Base-by-base conservation (phyloP, 2,888 invertebrate genomes). In the Cryptus viduatorius region DNA sequence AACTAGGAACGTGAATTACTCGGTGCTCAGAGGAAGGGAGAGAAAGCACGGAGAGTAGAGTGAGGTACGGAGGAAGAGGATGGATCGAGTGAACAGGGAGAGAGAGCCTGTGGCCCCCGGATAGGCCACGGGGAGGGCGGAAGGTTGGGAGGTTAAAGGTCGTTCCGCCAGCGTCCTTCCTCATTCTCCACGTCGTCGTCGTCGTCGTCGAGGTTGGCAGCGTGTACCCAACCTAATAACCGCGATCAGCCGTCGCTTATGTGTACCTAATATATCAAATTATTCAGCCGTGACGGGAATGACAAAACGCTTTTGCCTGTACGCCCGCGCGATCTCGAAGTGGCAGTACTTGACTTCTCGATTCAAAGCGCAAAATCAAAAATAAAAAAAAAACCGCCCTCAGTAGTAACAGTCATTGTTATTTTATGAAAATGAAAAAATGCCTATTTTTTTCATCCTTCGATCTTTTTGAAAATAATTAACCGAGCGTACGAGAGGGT, bases 161-260 rank as follows among this genome's bases (percentile, higher is more conserved):
- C 89, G 89, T 81, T 86, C 82, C 85, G 69, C 79, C 75, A 67
- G 65, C 48, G 61, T 44, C 71, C 48, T 79, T 56, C 75, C 31
- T 59, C 79, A 42, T 37, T 50, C 64, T 59, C 77, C 44, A 14
- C 68, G 69, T 61, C 68, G 16, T 37, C 78, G 19, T 61, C 50
- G 77, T 85, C 75, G 50, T 82, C 65, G 59, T 53, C 19, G 83
- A 84, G 87, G 89, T 89, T 89, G 89, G 89, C 87, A 88, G 89
- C 89, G 88, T 89, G 89, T 90, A 90, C 89, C 89, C 92, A 92
- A 93, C 92, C 92, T 92, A 93, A 93, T 93, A 93, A 92, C 91
- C 91, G 90, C 92, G 92, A 93, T 93, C 92, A 93, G 92, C 90
- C 92, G 90, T 91, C 92, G 92, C 91, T 92, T 92, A 92, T 92